These are phyloP conservation scores for Glareola pratincola DNA, from an alignment of 2,113 vertebrate genomes.

Conservation along the genomic window DNA sequence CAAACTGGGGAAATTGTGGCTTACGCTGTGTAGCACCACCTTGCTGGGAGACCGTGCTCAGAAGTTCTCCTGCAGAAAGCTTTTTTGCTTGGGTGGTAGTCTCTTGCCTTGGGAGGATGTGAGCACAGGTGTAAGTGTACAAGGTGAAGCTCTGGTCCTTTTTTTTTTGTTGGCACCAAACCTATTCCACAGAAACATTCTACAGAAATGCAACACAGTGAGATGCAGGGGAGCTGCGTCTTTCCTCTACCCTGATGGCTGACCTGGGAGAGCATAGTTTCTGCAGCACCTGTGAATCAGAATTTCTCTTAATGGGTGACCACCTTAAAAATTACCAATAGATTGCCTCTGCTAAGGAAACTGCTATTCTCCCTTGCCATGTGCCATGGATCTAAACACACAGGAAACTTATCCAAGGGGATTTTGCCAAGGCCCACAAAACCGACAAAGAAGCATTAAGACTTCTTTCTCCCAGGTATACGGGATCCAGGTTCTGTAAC, in stretches of 20 bases:
- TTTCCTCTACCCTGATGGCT: background rate
- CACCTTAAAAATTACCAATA: background rate
- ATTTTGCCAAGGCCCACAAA: background rate
- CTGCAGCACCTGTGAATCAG: background rate
- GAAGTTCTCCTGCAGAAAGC: background rate
- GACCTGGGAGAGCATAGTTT: background rate
- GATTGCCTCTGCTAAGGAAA: background rate
- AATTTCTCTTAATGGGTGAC: background rate
- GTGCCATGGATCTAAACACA: accelerated
- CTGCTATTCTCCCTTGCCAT: background rate
- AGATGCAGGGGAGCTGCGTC: background rate
- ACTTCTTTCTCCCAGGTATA: background rate
- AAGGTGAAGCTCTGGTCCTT: background rate
- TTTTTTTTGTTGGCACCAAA: background rate
- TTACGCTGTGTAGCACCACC: accelerated
- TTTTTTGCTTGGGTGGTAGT: background rate
- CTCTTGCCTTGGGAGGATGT: background rate
- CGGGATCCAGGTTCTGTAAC: background rate
- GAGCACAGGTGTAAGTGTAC: accelerated
- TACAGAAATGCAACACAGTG: accelerated
- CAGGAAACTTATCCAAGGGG: background rate
- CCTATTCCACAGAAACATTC: background rate
- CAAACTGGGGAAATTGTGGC: background rate
- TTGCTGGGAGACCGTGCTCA: background rate
- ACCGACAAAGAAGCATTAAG: background rate